phyloP scores from a whole-genome alignment of 2,113 vertebrate species.

The Camarhynchus parvulus region DNA sequence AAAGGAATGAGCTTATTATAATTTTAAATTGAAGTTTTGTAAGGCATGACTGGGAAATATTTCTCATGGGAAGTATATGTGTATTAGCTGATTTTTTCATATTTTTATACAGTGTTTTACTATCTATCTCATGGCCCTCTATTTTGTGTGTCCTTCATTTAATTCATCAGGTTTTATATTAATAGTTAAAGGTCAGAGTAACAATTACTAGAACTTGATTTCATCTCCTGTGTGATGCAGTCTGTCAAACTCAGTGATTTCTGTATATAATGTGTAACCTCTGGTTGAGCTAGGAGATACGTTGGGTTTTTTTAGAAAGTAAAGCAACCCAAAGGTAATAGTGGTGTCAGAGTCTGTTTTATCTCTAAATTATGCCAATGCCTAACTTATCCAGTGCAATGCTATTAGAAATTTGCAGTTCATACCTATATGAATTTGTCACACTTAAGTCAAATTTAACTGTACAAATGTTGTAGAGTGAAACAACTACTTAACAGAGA shows the following conservation, averaged over 20 bases:
- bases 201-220: background rate
- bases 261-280: background rate
- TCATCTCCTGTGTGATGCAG: background rate
- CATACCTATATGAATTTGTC: background rate
- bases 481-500: background rate
- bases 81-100: background rate
- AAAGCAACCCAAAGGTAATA: background rate
- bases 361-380: background rate
- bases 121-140: background rate
- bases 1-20: background rate
- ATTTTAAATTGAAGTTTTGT: background rate
- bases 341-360: background rate
- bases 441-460: background rate
- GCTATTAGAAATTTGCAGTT: background rate
- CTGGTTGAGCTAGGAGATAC: background rate
- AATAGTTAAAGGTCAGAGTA: background rate
- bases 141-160: background rate
- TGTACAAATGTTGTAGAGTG: background rate
- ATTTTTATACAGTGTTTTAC: background rate
- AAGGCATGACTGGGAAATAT: background rate
- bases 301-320: background rate
- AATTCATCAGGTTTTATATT: background rate
- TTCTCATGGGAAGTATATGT: background rate
- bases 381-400: background rate
- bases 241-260: background rate